A percentile compares a stretch with the other conserved stretches of the same genome.
These are phyloP conservation scores for Micromesistius poutassou DNA, from an alignment of 2,797 vertebrate genomes.

Conservation along the genomic window DNA sequence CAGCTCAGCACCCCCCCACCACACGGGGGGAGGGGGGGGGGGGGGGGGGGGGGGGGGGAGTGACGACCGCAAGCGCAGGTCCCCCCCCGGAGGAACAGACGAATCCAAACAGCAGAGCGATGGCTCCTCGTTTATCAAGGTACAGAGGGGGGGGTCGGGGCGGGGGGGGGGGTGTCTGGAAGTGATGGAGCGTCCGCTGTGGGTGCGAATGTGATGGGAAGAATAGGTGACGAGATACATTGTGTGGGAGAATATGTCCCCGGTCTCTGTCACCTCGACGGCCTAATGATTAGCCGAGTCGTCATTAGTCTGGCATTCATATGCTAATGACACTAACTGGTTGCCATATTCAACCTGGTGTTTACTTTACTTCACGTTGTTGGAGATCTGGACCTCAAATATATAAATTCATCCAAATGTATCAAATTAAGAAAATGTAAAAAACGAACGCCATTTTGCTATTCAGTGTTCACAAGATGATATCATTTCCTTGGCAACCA, in stretches of 20 bases:
- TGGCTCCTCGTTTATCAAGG: conserved; percentile 13
- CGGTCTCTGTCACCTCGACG: conserved; percentile 29
- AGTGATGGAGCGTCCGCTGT: conserved; percentile 42
- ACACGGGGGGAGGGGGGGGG: too few relatives aligned
- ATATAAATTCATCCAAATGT: neutral
- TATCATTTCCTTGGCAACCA: neutral
- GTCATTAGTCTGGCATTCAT: conserved; percentile 20
- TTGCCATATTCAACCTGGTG: neutral
- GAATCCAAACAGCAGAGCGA: conserved; percentile 28
- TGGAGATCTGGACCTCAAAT: neutral
- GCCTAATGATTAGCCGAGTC: conserved; percentile 15
- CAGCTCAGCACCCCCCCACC: conserved; percentile 38
- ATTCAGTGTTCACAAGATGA: neutral
- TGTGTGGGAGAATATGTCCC: conserved; percentile 39
- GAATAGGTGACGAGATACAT: conserved; percentile 37
- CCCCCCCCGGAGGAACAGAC: conserved; percentile 10
- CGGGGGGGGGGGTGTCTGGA: conserved; percentile 15
- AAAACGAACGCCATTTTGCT: neutral
- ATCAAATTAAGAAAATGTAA: neutral
- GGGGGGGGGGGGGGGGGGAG: too few relatives aligned
- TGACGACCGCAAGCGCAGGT: conserved; percentile 38
- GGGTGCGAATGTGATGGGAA: conserved; percentile 45
- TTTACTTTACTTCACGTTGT: neutral
- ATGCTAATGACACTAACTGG: neutral
- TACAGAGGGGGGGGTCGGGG: conserved; percentile 22